A percentile compares a stretch with the other conserved stretches of the same genome.
These are phyloP conservation scores for Thunnus maccoyii DNA, from an alignment of 2,113 vertebrate species.

Conservation along the genomic window DNA sequence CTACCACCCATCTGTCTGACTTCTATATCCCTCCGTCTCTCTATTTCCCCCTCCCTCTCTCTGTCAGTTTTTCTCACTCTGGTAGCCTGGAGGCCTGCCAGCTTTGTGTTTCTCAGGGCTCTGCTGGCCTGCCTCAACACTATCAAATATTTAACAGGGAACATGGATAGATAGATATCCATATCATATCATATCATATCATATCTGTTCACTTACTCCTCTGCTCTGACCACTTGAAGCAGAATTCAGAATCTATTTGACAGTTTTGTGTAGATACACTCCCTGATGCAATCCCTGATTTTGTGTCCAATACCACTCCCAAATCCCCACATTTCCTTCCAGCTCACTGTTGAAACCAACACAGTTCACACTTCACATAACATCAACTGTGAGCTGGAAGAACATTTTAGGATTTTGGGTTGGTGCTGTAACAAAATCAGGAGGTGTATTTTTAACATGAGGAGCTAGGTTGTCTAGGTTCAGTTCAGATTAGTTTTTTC, in stretches of 20 bases:
- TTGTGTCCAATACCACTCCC: neutral
- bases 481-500: no score
- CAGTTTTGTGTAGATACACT: neutral
- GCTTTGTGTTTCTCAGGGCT: conserved; percentile 39
- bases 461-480: no score
- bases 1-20: conserved; percentile 42
- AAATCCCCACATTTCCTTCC: neutral
- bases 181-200: no score
- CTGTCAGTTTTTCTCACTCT: neutral
- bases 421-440: neutral
- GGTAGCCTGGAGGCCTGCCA: conserved; percentile 18
- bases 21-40: neutral
- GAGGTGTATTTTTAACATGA: neutral
- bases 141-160: conserved; percentile 36
- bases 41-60: neutral
- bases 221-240: neutral
- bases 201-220: neutral
- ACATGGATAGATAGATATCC: neutral
- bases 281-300: neutral
- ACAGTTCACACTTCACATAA: neutral
- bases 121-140: neutral
- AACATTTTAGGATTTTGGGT: neutral
- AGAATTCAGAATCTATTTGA: neutral
- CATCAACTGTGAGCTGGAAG: neutral
- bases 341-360: neutral